A percentile compares a stretch with the other conserved stretches of the same genome.
Evolutionary conservation across 1,140 invertebrate species (phyloP).

Genomic region (Diprion similis): DNA sequence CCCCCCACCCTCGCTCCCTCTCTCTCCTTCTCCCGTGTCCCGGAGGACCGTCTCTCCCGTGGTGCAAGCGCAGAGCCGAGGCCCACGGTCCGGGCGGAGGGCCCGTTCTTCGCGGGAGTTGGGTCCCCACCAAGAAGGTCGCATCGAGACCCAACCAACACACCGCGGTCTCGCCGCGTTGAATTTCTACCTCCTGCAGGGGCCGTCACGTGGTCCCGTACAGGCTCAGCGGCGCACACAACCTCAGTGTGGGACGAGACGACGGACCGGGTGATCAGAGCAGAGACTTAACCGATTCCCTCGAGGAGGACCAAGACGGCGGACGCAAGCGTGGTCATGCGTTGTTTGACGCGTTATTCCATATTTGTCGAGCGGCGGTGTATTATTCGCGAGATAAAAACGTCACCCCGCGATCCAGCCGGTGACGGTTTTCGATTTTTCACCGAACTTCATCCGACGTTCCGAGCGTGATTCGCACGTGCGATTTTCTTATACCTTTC

Average conservation of each 20-base stretch:
- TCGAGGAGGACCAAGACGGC: neutral
- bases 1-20: conserved; percentile 16
- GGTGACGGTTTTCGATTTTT: too few species aligned
- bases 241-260: conserved; percentile 56
- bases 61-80: conserved; percentile 10
- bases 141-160: conserved; percentile 2
- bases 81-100: neutral
- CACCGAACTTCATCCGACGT: too few species aligned
- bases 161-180: conserved; percentile 33
- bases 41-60: neutral
- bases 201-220: conserved; percentile 51
- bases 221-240: conserved; percentile 39
- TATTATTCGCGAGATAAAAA: neutral
- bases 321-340: neutral
- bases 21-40: conserved; percentile 4
- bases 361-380: conserved; percentile 4
- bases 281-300: conserved; percentile 3
- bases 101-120: conserved; percentile 6
- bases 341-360: conserved; percentile 2
- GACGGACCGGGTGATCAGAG: conserved; percentile 42
- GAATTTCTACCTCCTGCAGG: conserved; percentile 48
- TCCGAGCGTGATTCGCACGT: too few species aligned
- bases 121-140: neutral
- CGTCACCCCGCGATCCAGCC: neutral
- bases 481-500: too few species aligned